Evolutionary conservation across 2,888 invertebrate genomes (phyloP).

Genomic region (Drosophila pullipes): DNA sequence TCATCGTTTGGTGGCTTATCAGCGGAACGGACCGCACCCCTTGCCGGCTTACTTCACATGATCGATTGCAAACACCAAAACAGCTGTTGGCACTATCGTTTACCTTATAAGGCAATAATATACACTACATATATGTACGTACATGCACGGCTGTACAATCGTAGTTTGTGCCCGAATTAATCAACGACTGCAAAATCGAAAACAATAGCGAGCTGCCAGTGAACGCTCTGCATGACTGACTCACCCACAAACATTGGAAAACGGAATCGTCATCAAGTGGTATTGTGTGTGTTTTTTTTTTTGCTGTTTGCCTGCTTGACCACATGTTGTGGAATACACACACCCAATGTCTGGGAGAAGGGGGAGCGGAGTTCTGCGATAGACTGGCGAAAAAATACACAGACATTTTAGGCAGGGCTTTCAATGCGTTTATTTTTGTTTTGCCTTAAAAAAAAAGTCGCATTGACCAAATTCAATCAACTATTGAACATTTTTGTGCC

Average conservation of each 20-base stretch:
- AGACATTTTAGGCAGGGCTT: constrained; percentile 60
- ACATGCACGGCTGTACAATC: constrained; percentile 7
- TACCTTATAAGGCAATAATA: constrained; percentile 65
- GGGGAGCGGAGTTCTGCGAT: constrained; percentile 12
- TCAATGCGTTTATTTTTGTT: constrained; percentile 51
- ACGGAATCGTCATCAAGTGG: constrained; percentile 57
- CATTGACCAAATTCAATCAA: constrained; percentile 68
- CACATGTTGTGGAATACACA: constrained; percentile 17
- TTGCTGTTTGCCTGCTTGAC: constrained; percentile 30
- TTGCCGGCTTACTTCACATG: constrained; percentile 30
- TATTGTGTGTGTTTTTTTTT: constrained; percentile 42
- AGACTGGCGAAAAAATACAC: constrained; percentile 17
- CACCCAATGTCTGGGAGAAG: constrained; percentile 41
- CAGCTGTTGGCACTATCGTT: constrained; percentile 37
- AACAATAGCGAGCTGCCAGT: constrained; percentile 36
- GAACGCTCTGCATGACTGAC: constrained; percentile 50
- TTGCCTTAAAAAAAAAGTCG: constrained; percentile 41
- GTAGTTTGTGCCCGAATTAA: constrained; percentile 55
- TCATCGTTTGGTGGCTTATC: constrained; percentile 46
- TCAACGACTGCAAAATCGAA: constrained; percentile 44
- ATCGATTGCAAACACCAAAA: constrained; percentile 49
- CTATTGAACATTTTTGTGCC: constrained; percentile 44
- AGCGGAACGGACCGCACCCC: constrained; percentile 33
- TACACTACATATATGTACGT: constrained; percentile 10
- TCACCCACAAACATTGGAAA: constrained; percentile 60